A percentile compares a stretch with the other conserved stretches of the same genome.
phyloP scores from a whole-genome alignment of 2,888 invertebrate species.

The Lepidochitona cinerea region DNA sequence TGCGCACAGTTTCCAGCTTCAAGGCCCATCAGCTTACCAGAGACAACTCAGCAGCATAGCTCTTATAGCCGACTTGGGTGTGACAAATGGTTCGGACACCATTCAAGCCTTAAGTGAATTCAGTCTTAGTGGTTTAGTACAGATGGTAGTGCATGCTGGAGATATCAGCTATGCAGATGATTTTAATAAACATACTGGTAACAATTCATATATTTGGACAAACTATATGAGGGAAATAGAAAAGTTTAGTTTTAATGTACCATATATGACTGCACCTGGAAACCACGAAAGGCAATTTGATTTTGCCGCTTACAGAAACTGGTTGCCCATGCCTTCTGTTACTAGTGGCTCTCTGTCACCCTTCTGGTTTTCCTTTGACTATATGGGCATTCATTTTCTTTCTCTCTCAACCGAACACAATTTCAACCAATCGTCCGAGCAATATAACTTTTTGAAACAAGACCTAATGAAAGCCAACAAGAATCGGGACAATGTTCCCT shows the following conservation, averaged over 20 bases:
- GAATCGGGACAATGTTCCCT: slow-evolving; percentile 30
- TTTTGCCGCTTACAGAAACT: slow-evolving; percentile 35
- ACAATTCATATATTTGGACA: slow-evolving; percentile 36
- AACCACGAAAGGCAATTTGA: slow-evolving; percentile 35
- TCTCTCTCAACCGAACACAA: slow-evolving; percentile 34
- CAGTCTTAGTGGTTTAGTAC: background rate
- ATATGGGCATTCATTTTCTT: slow-evolving; percentile 33
- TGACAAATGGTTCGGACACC: background rate
- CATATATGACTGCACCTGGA: slow-evolving; percentile 36
- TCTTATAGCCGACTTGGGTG: background rate
- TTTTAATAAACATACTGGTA: slow-evolving; percentile 15
- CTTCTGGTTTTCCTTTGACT: slow-evolving; percentile 40
- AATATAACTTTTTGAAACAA: slow-evolving; percentile 28
- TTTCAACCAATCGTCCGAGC: slow-evolving; percentile 25
- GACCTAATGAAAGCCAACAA: slow-evolving; percentile 31
- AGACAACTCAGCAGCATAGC: background rate
- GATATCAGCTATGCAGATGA: slow-evolving; percentile 9
- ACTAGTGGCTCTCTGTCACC: slow-evolving; percentile 26
- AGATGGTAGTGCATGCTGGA: slow-evolving; percentile 4
- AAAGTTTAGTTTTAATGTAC: slow-evolving; percentile 20
- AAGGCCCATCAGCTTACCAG: background rate
- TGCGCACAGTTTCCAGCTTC: background rate
- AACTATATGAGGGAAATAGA: slow-evolving; percentile 32
- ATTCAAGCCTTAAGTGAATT: background rate
- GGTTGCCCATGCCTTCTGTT: slow-evolving; percentile 29